Evolutionary conservation across 2,888 invertebrate genomes (phyloP).

Genomic region (Arge pagana): DNA sequence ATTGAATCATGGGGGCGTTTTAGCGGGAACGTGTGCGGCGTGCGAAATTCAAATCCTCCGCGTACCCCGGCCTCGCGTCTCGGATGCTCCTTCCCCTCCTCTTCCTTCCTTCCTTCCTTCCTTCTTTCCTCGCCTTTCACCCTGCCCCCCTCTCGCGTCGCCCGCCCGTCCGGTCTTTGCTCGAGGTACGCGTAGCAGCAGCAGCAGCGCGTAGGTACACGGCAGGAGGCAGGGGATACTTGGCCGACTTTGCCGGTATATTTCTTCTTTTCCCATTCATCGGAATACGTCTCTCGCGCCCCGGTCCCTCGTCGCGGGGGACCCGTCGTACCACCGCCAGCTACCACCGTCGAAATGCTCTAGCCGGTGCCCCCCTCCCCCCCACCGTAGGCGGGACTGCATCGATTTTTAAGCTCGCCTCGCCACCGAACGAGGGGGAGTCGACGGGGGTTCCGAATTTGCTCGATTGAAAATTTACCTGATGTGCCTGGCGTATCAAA

Average conservation of each 20-base stretch:
- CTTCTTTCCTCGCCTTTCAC: not conserved
- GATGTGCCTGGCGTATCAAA: conserved; percentile 48
- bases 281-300: no score
- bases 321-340: no score
- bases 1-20: conserved; percentile 58
- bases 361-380: conserved; percentile 8
- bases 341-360: conserved; percentile 4
- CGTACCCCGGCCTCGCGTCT: not conserved
- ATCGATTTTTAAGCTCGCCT: conserved; percentile 53
- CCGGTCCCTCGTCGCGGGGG: no score
- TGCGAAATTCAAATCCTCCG: conserved; percentile 45
- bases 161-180: no score
- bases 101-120: conserved; percentile 15
- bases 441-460: conserved; percentile 50
- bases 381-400: conserved; percentile 29
- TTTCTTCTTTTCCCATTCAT: no score
- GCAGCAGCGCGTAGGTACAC: no score
- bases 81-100: conserved; percentile 4
- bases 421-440: conserved; percentile 26
- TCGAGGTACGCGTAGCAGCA: no score
- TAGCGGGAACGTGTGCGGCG: conserved; percentile 54
- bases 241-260: no score
- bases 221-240: no score
- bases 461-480: conserved; percentile 55
- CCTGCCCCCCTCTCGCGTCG: not conserved